These are phyloP conservation scores for Cactoblastis cactorum DNA, from an alignment of 2,888 invertebrate species.

Conservation along the genomic window DNA sequence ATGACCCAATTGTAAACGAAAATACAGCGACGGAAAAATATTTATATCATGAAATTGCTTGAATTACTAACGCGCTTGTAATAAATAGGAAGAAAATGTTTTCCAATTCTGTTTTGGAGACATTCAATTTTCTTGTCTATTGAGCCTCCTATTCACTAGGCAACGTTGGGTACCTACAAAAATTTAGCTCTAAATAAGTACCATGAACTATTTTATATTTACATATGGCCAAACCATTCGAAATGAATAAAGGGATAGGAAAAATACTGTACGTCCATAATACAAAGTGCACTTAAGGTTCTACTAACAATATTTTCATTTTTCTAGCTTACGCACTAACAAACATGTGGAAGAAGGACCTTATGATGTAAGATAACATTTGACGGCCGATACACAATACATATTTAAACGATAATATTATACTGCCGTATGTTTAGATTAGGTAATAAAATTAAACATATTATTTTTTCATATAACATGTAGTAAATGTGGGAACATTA, in stretches of 20 bases:
- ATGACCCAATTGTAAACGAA: not conserved
- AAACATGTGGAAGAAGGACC: conserved; percentile 59
- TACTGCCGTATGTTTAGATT: conserved; percentile 46
- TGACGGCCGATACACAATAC: conserved; percentile 42
- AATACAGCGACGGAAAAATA: conserved; percentile 1
- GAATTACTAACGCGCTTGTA: conserved; percentile 2
- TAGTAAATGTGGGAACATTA: conserved; percentile 28
- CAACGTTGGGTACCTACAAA: no score
- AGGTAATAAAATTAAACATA: conserved; percentile 56
- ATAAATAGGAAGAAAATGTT: conserved; percentile 9
- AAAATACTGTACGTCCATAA: no score
- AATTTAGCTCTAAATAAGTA: no score
- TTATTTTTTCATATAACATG: conserved; percentile 25
- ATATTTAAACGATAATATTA: conserved; percentile 38
- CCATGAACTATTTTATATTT: no score
- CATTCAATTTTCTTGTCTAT: not conserved
- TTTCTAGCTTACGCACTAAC: conserved; percentile 76
- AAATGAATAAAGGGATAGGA: no score
- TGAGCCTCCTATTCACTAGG: no score
- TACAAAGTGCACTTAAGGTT: no score
- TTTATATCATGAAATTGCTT: conserved; percentile 1
- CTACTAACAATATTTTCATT: conserved; percentile 44
- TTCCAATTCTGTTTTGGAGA: not conserved
- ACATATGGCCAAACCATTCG: no score
- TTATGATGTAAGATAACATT: conserved; percentile 74